Base-by-base conservation (phyloP, 2,888 invertebrate species). In the Clusia tigrina region DNA sequence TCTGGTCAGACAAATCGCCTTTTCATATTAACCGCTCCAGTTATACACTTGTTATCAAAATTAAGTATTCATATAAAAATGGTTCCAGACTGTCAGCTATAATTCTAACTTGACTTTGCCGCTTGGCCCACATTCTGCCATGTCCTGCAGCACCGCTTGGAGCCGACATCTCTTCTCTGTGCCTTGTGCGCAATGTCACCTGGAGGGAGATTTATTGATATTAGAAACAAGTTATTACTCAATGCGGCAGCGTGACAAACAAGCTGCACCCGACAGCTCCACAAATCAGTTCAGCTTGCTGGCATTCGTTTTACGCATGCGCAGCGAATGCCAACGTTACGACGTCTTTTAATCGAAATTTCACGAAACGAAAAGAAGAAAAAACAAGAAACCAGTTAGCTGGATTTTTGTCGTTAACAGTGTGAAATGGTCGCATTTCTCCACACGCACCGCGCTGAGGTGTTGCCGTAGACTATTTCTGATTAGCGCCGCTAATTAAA, bases 401-500 rank as follows among this genome's bases (percentile, higher is more conserved):
- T 3, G 42, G 6, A 32, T n/a, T 12, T 12, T 32, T 42, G 9
- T 15, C 3, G n/a, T 42, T 15, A 3, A n/a, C 9, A 42, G 42
- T 17, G 42, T 42, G 42, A 42, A 42, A 42, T 42, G 42, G 42
- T 42, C 9, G n/a, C 42, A 42, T 42, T 42, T 42, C 42, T 42
- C 42, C 42, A n/a, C 3, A n/a, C 42, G n/a, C 12, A 42, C 42
- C 32, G 32, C 32, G 12, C 9, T 3, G n/a, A 42, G 42, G 42
- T n/a, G 42, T 42, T 42, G 42, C 42, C 42, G n/a, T 17, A 42
- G n/a, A 42, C 42, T 9, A 6, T 42, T 42, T 42, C n/a, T 42
- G n/a, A 42, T 42, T 42, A 42, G 42, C 42, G 42, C 42, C 42
- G 42, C 42, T 42, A 42, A 42, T 42, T 6, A 42, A 42, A n/a